A percentile compares a stretch with the other conserved stretches of the same genome.
Conservation (phyloP, 2,888 invertebrate genomes). For the Phortica okadai region DNA sequence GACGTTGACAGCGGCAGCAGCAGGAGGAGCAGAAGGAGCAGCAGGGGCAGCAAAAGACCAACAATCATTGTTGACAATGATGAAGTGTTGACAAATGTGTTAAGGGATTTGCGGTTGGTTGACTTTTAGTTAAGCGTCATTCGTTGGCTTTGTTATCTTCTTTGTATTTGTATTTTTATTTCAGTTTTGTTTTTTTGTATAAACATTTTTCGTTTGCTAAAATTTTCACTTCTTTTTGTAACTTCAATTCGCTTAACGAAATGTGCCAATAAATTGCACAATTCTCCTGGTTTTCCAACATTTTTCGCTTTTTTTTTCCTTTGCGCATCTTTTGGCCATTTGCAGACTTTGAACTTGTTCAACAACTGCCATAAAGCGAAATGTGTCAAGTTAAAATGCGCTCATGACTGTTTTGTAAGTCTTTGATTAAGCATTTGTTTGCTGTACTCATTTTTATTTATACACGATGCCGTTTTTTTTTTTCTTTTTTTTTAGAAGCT, state of each 20-base stretch:
- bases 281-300: not conserved
- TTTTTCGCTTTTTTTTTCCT: no score
- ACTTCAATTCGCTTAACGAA: not conserved
- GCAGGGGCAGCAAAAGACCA: constrained; percentile 1
- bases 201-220: not conserved
- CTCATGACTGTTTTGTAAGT: not conserved
- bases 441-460: not conserved
- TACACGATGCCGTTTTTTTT: not conserved
- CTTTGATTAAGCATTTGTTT: not conserved
- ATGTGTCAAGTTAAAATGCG: not conserved
- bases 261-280: not conserved
- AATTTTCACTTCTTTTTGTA: not conserved
- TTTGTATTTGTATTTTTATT: not conserved
- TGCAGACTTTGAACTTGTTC: not conserved
- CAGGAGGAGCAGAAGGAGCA: not conserved
- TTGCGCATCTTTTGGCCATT: not conserved
- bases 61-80: constrained; percentile 64
- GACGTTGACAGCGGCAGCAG: not conserved
- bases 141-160: not conserved
- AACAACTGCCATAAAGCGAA: not conserved
- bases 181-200: not conserved
- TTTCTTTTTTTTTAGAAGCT: not conserved
- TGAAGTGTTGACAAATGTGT: constrained; percentile 74
- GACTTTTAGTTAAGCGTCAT: constrained; percentile 47
- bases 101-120: constrained; percentile 72